Conservation (phyloP, 2,113 vertebrate genomes). For the Pseudopodoces humilis region DNA sequence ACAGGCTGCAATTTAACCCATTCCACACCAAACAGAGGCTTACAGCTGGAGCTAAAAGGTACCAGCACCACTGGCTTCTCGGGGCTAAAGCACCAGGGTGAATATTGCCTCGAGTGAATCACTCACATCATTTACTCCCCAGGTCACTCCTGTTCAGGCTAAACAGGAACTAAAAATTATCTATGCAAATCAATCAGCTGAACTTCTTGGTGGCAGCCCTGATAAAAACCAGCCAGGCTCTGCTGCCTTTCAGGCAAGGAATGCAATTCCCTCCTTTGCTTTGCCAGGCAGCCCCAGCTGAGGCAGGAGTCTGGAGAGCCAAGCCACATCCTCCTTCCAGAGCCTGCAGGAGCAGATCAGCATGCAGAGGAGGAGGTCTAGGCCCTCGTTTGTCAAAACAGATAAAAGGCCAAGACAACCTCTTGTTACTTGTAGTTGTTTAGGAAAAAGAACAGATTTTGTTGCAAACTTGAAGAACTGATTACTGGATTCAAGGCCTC, state of each 20-base stretch:
- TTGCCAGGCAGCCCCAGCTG: neutral
- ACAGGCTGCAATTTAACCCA: neutral
- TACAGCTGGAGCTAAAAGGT: neutral
- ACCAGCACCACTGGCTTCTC: neutral
- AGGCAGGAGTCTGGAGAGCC: neutral
- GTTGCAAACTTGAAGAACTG: conserved; percentile 11
- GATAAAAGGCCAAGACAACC: conserved; percentile 15
- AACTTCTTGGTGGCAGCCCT: neutral
- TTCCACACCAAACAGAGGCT: neutral
- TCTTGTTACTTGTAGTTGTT: neutral
- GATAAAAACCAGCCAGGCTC: neutral
- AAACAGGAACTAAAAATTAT: neutral
- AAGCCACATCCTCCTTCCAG: neutral
- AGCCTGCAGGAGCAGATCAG: neutral
- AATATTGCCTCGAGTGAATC: neutral
- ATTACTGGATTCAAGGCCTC: conserved; percentile 44
- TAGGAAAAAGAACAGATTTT: neutral
- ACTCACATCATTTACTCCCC: neutral
- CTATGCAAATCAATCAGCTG: neutral
- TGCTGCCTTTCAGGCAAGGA: neutral
- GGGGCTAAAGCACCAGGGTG: neutral
- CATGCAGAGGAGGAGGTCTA: neutral
- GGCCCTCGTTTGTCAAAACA: neutral
- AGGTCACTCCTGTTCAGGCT: neutral
- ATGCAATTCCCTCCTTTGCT: neutral